Conservation (phyloP, 2,797 vertebrate species). For the Thunnus albacares region DNA sequence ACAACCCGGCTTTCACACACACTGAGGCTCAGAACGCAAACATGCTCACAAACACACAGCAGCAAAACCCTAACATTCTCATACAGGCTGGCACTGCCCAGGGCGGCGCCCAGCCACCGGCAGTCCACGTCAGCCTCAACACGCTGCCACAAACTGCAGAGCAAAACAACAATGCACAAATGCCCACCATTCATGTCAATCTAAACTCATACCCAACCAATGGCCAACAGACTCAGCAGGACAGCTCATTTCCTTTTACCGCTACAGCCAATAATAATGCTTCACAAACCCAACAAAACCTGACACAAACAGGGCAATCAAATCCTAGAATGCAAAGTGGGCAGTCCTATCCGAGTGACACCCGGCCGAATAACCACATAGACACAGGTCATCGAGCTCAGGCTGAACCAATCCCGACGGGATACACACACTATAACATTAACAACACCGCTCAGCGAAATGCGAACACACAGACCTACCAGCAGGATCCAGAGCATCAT, state of each 20-base stretch:
- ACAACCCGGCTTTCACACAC: conserved; percentile 72
- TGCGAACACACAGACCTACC: conserved; percentile 71
- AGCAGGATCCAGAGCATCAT: conserved; percentile 26
- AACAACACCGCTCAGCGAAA: conserved; percentile 52
- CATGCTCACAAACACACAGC: conserved; percentile 50
- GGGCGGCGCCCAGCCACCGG: conserved; percentile 57
- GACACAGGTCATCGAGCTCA: conserved; percentile 23
- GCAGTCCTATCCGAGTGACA: conserved; percentile 25
- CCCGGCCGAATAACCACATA: conserved; percentile 7
- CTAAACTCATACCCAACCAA: conserved; percentile 75
- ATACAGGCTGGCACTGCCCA: conserved; percentile 77
- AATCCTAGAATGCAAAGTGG: conserved; percentile 53
- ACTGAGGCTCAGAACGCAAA: conserved; percentile 48
- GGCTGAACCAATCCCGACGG: conserved; percentile 68
- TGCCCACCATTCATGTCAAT: conserved; percentile 84
- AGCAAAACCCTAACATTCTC: conserved; percentile 78
- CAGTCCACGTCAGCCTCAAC: conserved; percentile 82
- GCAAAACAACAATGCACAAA: conserved; percentile 61
- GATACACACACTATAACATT: conserved; percentile 69
- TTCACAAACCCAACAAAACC: conserved; percentile 43
- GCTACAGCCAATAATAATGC: conserved; percentile 28
- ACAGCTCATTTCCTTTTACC: conserved; percentile 24
- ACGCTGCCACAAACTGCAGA: conserved; percentile 61
- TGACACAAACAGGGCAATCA: conserved; percentile 11
- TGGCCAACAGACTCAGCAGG: conserved; percentile 57